These are phyloP conservation scores for Ascaphus truei DNA, from an alignment of 2,113 vertebrate genomes.

Conservation along the genomic window DNA sequence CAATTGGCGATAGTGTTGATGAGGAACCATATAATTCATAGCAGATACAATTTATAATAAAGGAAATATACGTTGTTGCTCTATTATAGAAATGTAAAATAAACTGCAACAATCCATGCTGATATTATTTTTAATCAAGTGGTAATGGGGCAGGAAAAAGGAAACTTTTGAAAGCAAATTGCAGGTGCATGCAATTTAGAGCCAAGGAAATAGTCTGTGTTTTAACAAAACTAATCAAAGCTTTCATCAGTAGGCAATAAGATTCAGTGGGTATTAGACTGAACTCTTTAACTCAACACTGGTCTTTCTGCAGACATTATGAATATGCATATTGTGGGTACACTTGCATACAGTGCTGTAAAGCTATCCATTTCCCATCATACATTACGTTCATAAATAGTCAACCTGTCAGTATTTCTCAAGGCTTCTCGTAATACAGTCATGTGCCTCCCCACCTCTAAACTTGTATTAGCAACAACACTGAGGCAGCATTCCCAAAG, in stretches of 20 bases:
- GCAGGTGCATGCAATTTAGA: neutral
- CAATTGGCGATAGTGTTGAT: neutral
- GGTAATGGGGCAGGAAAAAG: neutral
- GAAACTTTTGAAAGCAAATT: neutral
- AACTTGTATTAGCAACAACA: neutral
- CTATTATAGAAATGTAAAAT: slow-evolving; percentile 8
- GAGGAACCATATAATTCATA: neutral
- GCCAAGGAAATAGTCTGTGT: slow-evolving; percentile 2
- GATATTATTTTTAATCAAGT: neutral
- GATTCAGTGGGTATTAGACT: neutral
- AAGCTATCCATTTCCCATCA: neutral
- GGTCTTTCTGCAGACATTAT: neutral
- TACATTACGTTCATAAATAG: neutral
- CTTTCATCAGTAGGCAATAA: neutral
- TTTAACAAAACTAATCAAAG: slow-evolving; percentile 1
- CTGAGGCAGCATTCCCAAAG: neutral
- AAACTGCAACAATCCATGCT: neutral
- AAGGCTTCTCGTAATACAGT: neutral
- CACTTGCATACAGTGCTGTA: neutral
- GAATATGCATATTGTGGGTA: neutral
- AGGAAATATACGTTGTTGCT: neutral
- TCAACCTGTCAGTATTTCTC: neutral
- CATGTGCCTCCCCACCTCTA: neutral
- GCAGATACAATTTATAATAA: neutral
- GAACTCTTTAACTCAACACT: neutral